Evolutionary conservation across 1,140 invertebrate species (phyloP), one percentile per base, ranked within the genome.

Genomic region (Drosophila bocqueti): DNA sequence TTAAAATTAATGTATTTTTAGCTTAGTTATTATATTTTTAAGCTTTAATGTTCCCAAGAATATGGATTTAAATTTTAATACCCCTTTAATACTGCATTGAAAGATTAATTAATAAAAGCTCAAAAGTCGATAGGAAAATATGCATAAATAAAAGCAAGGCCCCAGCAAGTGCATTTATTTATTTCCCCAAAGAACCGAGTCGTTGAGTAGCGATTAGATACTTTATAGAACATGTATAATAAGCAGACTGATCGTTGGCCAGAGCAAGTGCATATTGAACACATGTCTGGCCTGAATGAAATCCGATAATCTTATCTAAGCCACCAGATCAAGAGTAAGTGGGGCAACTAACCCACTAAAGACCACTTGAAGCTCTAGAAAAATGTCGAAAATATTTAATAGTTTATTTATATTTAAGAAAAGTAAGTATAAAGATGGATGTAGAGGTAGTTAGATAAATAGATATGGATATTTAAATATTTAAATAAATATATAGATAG

Each of bases 271-370:
- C 49, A 71, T 54, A 54, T 26, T 31, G 8, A 31, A 13, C 9
- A 15, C 26, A 57, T 61, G 13, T 63, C n/a, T 63, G 40, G 67
- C 46, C 40, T 57, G 21, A 67, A 15, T 57, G 49, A 66, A 69
- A 69, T 71, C 68, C 31, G 49, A 68, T 71, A 71, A 47, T 57
- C 49, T 71, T 26, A 71, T 71, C 68, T 67, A 36, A 64, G 16
- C 47, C 47, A 16, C 3, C 15, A 49, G 45, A 46, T 46, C 42
- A 54, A 47, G 15, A 21, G 63, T 67, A 38, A 50, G 31, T 29
- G 31, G 49, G 40, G 3, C 38, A 24, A 38, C 4, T 67, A 71
- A 69, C 61, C 43, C 65, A 18, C 29, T 9, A 18, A 29, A 26
- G 26, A 1, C 26, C 4, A 15, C 11, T 15, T 24, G 2, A n/a